Percentiles rank a stretch among this genome's conserved stretches.
These are phyloP conservation scores for Morpho achilles DNA, from an alignment of 2,888 invertebrate genomes.

Conservation along the genomic window DNA sequence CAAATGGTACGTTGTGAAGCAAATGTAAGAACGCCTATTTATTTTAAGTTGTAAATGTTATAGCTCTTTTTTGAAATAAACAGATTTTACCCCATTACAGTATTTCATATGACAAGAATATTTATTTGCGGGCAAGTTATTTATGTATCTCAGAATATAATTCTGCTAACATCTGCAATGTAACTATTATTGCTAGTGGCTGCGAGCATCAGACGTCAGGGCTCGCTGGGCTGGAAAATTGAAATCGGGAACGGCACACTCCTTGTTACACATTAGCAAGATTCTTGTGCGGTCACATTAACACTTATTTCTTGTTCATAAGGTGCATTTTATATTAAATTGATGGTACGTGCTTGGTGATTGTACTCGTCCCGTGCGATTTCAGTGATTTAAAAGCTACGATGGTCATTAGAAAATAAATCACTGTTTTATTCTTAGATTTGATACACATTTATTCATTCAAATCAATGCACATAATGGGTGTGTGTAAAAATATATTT, in stretches of 20 bases:
- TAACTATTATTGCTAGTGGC: slow-evolving; percentile 25
- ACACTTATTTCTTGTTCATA: neutral
- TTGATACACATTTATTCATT: neutral
- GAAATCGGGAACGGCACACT: slow-evolving; percentile 49
- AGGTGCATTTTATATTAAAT: slow-evolving; percentile 15
- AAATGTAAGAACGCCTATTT: no score
- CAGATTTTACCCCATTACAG: no score
- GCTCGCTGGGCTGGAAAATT: slow-evolving; percentile 70
- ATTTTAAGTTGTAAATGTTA: no score
- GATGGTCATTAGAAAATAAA: slow-evolving; percentile 51
- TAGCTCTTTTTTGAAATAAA: no score
- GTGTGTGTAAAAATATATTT: no score
- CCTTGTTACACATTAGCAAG: slow-evolving; percentile 18
- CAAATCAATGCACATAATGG: no score
- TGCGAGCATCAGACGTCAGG: slow-evolving; percentile 54
- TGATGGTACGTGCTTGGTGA: slow-evolving; percentile 12
- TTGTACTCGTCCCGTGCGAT: slow-evolving; percentile 49
- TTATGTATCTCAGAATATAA: slow-evolving; percentile 28
- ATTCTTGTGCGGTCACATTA: slow-evolving; percentile 7
- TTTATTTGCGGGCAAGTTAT: no score
- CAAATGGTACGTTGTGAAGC: no score
- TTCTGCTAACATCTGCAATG: slow-evolving; percentile 51
- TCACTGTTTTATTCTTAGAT: slow-evolving; percentile 29
- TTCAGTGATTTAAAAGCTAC: slow-evolving; percentile 48
- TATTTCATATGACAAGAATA: no score